Evolutionary conservation across 1,140 invertebrate species (phyloP).

Genomic region (Drosophila suzukii): DNA sequence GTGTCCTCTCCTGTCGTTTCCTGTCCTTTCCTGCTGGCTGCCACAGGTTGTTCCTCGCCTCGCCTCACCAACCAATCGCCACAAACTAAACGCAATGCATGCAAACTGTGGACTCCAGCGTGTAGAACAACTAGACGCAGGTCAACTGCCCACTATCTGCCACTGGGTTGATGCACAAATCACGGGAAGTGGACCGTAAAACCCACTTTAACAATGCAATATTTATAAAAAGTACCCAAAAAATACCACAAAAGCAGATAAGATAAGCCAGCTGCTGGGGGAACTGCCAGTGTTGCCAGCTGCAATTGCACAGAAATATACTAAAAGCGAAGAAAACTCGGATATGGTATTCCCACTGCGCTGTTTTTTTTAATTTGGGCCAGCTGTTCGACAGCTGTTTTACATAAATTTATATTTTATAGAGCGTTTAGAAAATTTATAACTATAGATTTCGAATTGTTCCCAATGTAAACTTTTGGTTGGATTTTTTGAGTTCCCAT

Average conservation of each 20-base stretch:
- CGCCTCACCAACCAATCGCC: slow-evolving; percentile 3
- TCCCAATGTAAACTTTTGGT: too few species aligned
- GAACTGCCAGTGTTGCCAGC: slow-evolving; percentile 1
- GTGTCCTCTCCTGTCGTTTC: neutral
- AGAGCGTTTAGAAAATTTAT: too few species aligned
- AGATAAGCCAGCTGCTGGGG: slow-evolving; percentile 16
- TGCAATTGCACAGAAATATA: neutral
- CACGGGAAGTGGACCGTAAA: neutral
- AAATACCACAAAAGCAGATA: slow-evolving; percentile 2
- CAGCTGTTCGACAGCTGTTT: neutral
- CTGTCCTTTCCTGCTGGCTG: neutral
- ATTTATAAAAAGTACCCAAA: neutral
- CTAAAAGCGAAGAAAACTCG: too few species aligned
- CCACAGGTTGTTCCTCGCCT: slow-evolving; percentile 7
- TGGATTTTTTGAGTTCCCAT: too few species aligned
- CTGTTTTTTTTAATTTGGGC: neutral
- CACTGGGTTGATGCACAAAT: neutral
- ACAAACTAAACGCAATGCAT: neutral
- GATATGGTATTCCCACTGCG: neutral
- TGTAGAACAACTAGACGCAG: neutral
- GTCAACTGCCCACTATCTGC: slow-evolving; percentile 1
- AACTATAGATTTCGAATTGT: too few species aligned
- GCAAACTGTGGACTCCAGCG: slow-evolving; percentile 1
- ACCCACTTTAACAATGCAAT: slow-evolving; percentile 4
- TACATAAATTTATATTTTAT: too few species aligned